Conservation (phyloP, 2,888 invertebrate genomes). For the Leptinotarsa tumamoca region DNA sequence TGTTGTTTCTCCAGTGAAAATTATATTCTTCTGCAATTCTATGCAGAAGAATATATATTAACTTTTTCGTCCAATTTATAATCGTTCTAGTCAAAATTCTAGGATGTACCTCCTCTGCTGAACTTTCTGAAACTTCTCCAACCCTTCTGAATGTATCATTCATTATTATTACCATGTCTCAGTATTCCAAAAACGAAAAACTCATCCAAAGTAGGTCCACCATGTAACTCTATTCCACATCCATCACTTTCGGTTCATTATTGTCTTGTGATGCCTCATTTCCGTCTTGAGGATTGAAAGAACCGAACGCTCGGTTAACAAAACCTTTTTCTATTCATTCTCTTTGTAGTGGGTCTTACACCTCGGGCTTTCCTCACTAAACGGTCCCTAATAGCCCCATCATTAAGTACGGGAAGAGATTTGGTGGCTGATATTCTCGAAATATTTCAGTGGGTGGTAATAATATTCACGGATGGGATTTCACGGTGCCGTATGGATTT, state of each 20-base stretch:
- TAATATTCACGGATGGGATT: neutral
- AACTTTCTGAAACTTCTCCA: too few relatives aligned
- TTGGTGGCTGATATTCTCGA: slow-evolving; percentile 1
- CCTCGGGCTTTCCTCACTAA: neutral
- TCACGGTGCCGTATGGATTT: slow-evolving; percentile 2
- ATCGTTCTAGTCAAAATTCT: too few relatives aligned
- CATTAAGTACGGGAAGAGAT: slow-evolving; percentile 7
- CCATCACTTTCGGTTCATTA: slow-evolving; percentile 48
- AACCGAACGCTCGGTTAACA: slow-evolving; percentile 11
- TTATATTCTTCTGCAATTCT: too few relatives aligned
- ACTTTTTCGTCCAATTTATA: too few relatives aligned
- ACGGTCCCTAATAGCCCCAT: neutral
- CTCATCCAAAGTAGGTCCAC: neutral
- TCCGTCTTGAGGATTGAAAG: slow-evolving; percentile 37
- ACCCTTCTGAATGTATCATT: neutral
- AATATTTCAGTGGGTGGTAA: slow-evolving; percentile 9
- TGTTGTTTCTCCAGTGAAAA: too few relatives aligned
- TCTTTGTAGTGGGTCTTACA: slow-evolving; percentile 9
- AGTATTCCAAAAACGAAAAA: neutral
- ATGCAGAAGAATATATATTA: too few relatives aligned
- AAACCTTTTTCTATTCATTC: slow-evolving; percentile 14
- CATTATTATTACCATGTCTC: too few relatives aligned
- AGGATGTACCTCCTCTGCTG: too few relatives aligned
- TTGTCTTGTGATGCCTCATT: slow-evolving; percentile 47
- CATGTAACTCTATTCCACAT: slow-evolving; percentile 32